Base-by-base conservation (phyloP, 2,888 invertebrate species). In the Eutolmus rufibarbis region DNA sequence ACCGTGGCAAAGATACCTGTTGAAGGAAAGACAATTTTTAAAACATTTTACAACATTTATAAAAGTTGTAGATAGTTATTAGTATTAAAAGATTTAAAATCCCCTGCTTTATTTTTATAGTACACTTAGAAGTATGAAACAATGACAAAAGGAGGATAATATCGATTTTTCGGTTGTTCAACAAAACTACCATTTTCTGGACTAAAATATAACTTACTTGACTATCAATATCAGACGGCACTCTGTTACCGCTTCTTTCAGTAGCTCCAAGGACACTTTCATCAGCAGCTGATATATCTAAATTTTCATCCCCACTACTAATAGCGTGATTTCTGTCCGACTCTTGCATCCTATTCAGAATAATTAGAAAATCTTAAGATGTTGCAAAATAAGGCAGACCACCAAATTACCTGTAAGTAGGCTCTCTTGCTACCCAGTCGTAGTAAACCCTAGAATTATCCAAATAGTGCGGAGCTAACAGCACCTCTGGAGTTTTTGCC, bases 1-100 rank as follows among this genome's bases (percentile, higher is more conserved):
- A 97, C 31, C 97, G 94, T 0, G 97, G 97, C 86, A 97, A 93
- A 2, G 97, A 97, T 89, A 97, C 94, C 94, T 97, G 95, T 90
- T 88, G 4, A 51, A 85, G 76, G n/a, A 37, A 86, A 79, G 43
- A 16, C n/a, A n/a, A 51, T 14, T 14, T 46, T 43, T 43, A 43
- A 12, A 43, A 43, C 14, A 1, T 14, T 43, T 14, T 43, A 37
- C 7, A 37, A 9, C 0, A 9, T 7, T 3, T 37, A 34, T 40
- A 79, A 79, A 23, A 78, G 19, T n/a, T 84, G 12, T 46, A 40
- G 66, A 28, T 37, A 37, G 7, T 37, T 8, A 37, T 37, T 37
- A 37, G n/a, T n/a, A 2, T 37, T 37, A 34, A 34, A 34, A 34
- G 5, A 2, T 34, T 37, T 37, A 9, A 9, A 37, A 9, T 37